Evolutionary conservation across 2,113 vertebrate genomes (phyloP).

Genomic region (Alces alces): DNA sequence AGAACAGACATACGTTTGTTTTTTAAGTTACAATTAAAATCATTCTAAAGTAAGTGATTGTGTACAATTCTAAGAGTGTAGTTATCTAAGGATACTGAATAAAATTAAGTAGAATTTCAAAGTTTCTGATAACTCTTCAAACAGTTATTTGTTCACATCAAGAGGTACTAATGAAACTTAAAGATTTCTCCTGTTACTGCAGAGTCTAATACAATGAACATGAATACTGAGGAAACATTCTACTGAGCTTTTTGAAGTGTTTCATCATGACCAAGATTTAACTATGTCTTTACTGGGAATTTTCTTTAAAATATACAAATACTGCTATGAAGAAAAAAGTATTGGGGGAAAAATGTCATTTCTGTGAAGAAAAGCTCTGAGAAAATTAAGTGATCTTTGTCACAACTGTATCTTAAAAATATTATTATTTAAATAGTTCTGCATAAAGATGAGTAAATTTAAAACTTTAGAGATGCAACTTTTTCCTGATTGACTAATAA

Average conservation of each 20-base stretch:
- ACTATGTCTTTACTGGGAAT: background rate
- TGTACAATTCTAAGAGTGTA: background rate
- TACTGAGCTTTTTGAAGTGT: slow-evolving; percentile 33
- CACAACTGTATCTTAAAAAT: background rate
- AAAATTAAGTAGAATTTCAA: slow-evolving; percentile 34
- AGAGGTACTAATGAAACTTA: background rate
- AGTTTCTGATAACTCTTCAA: slow-evolving; percentile 9
- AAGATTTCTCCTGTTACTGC: background rate
- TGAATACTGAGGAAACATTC: background rate
- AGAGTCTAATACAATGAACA: background rate
- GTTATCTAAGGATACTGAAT: background rate
- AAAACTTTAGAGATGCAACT: slow-evolving; percentile 8
- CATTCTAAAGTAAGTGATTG: slow-evolving; percentile 28
- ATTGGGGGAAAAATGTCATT: background rate
- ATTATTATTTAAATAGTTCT: background rate
- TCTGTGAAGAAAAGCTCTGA: slow-evolving; percentile 1
- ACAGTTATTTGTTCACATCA: background rate
- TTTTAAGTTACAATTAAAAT: slow-evolving; percentile 24
- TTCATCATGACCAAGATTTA: background rate
- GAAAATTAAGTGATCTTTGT: slow-evolving; percentile 18
- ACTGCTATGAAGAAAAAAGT: background rate
- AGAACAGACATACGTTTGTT: background rate
- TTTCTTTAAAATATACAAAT: slow-evolving; percentile 16
- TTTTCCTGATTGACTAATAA: background rate
- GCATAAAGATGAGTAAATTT: slow-evolving; percentile 17